Base-by-base conservation (phyloP, 2,888 invertebrate genomes). In the Drosophila ustulata region DNA sequence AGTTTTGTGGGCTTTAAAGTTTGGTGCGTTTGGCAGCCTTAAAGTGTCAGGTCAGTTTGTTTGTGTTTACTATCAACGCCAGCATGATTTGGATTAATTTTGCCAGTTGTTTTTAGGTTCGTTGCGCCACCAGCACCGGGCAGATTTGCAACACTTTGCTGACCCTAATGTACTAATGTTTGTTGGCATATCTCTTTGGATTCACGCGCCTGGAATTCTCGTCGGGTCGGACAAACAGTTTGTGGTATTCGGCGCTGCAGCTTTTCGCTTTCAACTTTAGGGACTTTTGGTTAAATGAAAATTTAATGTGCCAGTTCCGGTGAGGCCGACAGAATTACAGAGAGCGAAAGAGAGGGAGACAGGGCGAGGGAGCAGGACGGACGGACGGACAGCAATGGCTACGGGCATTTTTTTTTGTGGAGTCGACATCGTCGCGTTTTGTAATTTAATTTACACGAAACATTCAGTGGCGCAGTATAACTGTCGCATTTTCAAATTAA, bases 401-500 rank as follows among this genome's bases (percentile, higher is more conserved):
- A 55, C n/a, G 37, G 55, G 26, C 55, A 11, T 34, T 34, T 37
- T 37, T 9, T 37, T 11, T 11, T n/a, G 37, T 47, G n/a, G 46
- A 72, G 53, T 49, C 59, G 46, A 59, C 63, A 57, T 70, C 56
- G 72, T 64, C 70, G 80, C 80, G 75, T 65, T 66, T 77, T 82
- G 83, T 88, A 82, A 88, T 86, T 83, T 88, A 75, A 83, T 83
- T 83, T 86, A 82, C 80, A 88, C 80, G 66, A 66, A 61, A 69
- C 78, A 73, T 70, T 78, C 67, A 66, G 65, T 80, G 83, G 68
- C 83, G 88, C 88, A 83, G 88, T 88, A 82, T 82, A 82, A 70
- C 66, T 78, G 87, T 86, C 87, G 83, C 83, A 83, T 78, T 83
- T 83, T 72, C 75, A 88, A 88, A 83, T 83, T 86, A 83, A 83